Base-by-base conservation (phyloP, 1,140 invertebrate species). In the Drosophila sp. region DNA sequence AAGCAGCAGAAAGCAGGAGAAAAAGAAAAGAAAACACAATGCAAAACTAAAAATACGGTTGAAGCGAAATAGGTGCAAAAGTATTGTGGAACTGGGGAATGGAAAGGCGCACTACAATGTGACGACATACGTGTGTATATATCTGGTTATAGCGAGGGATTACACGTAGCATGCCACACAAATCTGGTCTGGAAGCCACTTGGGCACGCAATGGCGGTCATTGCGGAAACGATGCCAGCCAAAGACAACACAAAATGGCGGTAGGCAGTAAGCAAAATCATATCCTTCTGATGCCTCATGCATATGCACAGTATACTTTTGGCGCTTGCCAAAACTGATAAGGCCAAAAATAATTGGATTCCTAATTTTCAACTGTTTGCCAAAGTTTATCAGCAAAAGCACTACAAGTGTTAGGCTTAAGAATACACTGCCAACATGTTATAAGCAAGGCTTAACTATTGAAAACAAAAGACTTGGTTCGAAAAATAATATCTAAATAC, bases 181-280 rank as follows among this genome's bases (percentile, higher is more conserved):
- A 76, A 87, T 87, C 82, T 73, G 56, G 50, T 61, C 62, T 57
- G 38, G 64, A 41, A 72, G 83, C 78, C 78, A 79, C 83, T 87
- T 82, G 76, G 76, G 78, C 79, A 87, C 82, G 82, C 83, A 89
- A 72, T 59, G 62, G 40, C 57, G 66, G 65, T 50, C 78, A 71
- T 50, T 72, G 74, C 78, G 82, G 82, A 87, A 81, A 40, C 58
- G 21, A 77, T 76, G 71, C 61, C 63, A 40, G 29, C 51, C 69
- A 63, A 77, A 63, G 66, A 59, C 65, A 64, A 74, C 76, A 74
- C 63, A 56, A 69, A 80, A 66, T 27, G 21, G 36, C 63, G 29
- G 54, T 51, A 69, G 21, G 36, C 63, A 21, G 54, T 51, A 69
- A 7, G 27, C 54, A 53, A 38, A 72, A 41, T 46, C 36, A 53